Base-by-base conservation (phyloP, 2,888 invertebrate species). In the Archips crataeganus region DNA sequence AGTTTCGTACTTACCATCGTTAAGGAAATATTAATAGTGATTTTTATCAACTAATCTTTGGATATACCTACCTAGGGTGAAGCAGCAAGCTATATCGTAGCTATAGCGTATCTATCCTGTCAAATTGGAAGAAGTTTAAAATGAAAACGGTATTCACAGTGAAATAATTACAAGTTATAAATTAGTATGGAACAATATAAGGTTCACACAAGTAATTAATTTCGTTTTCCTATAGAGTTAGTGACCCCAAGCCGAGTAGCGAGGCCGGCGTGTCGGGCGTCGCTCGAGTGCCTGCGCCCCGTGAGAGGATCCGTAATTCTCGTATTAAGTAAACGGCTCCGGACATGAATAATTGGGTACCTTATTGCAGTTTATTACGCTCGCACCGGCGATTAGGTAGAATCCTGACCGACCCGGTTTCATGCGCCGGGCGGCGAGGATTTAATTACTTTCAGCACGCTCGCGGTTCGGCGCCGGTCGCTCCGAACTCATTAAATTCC, bases 401-500 rank as follows among this genome's bases (percentile, higher is more conserved):
- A 67, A 45, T 51, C 36, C 65, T 49, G 65, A 49, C 49, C 64
- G 71, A 42, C 45, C 64, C 64, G 11, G 45, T 10, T 70, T 45
- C 60, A 39, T 42, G 45, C 64, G 64, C 23, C n/a, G n/a, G 45
- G 49, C 11, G 42, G 36, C 39, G 54, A 64, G 60, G 69, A 59
- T 65, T 70, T 74, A 74, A 74, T 70, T 74, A 70, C 65, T 51
- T 39, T 32, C 23, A 49, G 69, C 42, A n/a, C 34, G 11, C 4
- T 36, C 64, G 39, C 60, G 57, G 34, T 42, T 51, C 59, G 72
- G 13, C 59, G 71, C 49, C 62, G 61, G 34, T 54, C 66, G 66
- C 54, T 42, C n/a, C 15, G 36, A 54, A 57, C 68, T 70, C 74
- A 74, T 74, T 74, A 74, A 65, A 74, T 70, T 70, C 69, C 74